Base-by-base conservation (phyloP, 2,113 vertebrate genomes). In the Tachysurus vachellii region DNA sequence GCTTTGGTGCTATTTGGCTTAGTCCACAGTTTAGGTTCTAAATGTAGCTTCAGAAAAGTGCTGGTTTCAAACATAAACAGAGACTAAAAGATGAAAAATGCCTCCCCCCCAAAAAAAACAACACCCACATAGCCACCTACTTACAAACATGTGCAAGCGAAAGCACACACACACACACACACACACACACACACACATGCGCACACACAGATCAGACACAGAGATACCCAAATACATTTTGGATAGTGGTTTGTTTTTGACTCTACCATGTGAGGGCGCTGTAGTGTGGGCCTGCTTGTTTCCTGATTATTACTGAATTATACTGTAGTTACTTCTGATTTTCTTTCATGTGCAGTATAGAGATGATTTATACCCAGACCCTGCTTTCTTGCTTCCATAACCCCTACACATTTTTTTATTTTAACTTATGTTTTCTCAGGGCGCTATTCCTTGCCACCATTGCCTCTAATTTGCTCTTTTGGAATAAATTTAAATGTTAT, bases 251-350 rank as follows among this genome's bases (percentile, higher is more conserved):
- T 13, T 70, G 9, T 31, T 83, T 50, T 53, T 13, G 5, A 50
- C 26, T 31, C 53, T 42, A 26, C 82, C 82, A 84, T 70, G 28
- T 71, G 82, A 66, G 62, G 64, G 79, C 56, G 56, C 79, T 81
- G 8, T 42, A 61, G 56, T 23, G 53, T 80, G n/a, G 3, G 16
- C 28, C 28, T 57, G 7, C 28, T 57, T 31, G 28, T 21, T 31
- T 80, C 1, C 26, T 54, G 9, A 54, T 16, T 26, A 54, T 53
- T 17, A 10, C 23, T 14, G 0, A 36, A 12, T 28, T 10, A 2
- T 14, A 56, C 23, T 76, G 42, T 7, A 50, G 73, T 50, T 50
- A n/a, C 47, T n/a, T 50, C 13, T 47, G 44, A 75, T 47, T 47
- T 42, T 75, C 26, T 1, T 26, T 75, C 71, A 75, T 50, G 1